Percentiles rank a stretch among this genome's conserved stretches.
Evolutionary conservation across 2,113 vertebrate genomes (phyloP).

Genomic region (Urocynchramus pylzowi): DNA sequence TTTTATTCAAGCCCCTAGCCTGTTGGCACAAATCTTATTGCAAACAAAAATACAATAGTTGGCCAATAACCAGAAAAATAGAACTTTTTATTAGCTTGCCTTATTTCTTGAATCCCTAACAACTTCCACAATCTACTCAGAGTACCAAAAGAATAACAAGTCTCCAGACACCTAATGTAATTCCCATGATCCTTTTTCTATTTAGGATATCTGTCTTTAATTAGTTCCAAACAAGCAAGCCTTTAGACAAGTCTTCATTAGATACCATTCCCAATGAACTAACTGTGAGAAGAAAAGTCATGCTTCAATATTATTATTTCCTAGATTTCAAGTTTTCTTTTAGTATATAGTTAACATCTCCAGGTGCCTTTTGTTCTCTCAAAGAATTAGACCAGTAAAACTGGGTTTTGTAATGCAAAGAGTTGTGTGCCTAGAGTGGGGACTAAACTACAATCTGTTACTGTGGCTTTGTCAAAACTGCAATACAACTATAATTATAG

Average conservation of each 20-base stretch:
- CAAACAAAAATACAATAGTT: conserved; percentile 73
- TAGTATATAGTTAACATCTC: conserved; percentile 70
- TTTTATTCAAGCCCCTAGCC: conserved; percentile 74
- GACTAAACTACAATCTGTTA: conserved; percentile 66
- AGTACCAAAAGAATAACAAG: conserved; percentile 68
- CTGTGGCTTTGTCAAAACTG: conserved; percentile 70
- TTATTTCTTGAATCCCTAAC: conserved; percentile 62
- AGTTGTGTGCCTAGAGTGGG: conserved; percentile 52
- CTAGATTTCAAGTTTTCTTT: conserved; percentile 64
- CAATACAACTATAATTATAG: conserved; percentile 63
- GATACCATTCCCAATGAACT: conserved; percentile 70
- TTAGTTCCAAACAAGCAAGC: conserved; percentile 77
- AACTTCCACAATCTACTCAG: conserved; percentile 70
- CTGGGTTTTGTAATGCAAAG: conserved; percentile 69
- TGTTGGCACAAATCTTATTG: conserved; percentile 74
- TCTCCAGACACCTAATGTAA: conserved; percentile 72
- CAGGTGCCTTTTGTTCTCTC: conserved; percentile 69
- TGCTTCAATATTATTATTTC: conserved; percentile 67
- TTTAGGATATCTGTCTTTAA: conserved; percentile 78
- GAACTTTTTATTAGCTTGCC: conserved; percentile 66
- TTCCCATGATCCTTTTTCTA: conserved; percentile 78
- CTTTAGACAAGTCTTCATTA: conserved; percentile 70
- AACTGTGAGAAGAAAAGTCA: conserved; percentile 58
- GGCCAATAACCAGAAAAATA: conserved; percentile 57
- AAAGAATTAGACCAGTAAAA: conserved; percentile 71